A percentile compares a stretch with the other conserved stretches of the same genome.
Conservation (phyloP, 2,113 vertebrate species). For the Ovis aries region ARS-UI_Ramb_v3.0 NC_056058.1:29387001-29387500, state of each 20-base stretch:
- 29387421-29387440: neutral
- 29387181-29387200: neutral
- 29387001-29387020: neutral
- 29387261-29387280: neutral
- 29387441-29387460: constrained; percentile 24
- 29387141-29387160: neutral
- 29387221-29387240: neutral
- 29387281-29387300: neutral
- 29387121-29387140: neutral
- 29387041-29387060: neutral
- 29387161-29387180: neutral
- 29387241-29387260: neutral
- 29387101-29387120: neutral
- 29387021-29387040: too few relatives aligned
- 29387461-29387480: neutral
- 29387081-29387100: neutral
- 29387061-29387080: neutral
- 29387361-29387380: neutral
- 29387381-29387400: neutral
- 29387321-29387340: neutral
- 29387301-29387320: neutral
- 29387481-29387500: constrained; percentile 57
- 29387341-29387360: neutral
- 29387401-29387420: constrained; percentile 33
- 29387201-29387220: neutral